These are phyloP conservation scores for Eciton burchellii DNA, from an alignment of 1,140 invertebrate species.

Conservation along the genomic window DNA sequence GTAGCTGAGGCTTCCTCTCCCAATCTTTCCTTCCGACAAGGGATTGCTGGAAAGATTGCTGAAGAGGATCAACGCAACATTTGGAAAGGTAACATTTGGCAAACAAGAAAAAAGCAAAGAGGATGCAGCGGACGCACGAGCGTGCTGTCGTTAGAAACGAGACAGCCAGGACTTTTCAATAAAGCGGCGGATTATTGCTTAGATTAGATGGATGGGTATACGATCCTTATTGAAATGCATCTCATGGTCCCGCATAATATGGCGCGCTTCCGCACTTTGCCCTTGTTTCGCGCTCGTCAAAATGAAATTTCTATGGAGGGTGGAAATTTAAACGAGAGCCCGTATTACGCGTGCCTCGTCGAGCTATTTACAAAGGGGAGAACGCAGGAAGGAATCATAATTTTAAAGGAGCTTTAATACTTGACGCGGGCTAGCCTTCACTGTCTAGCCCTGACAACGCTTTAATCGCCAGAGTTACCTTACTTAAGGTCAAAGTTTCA, in stretches of 20 bases:
- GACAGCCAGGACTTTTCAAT: slow-evolving; percentile 30
- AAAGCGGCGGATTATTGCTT: slow-evolving; percentile 9
- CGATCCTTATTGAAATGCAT: slow-evolving; percentile 53
- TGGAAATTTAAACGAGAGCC: slow-evolving; percentile 55
- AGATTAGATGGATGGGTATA: slow-evolving; percentile 42
- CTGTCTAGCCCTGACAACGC: slow-evolving; percentile 49
- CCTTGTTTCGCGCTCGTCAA: slow-evolving; percentile 58
- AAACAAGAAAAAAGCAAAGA: no score
- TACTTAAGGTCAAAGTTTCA: slow-evolving; percentile 41
- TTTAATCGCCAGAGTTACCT: slow-evolving; percentile 67
- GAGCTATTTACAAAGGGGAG: slow-evolving; percentile 58
- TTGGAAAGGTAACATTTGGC: no score
- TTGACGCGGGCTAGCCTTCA: slow-evolving; percentile 34
- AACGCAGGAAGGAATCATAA: slow-evolving; percentile 56
- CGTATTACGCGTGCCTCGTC: slow-evolving; percentile 53
- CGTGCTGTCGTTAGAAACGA: background rate
- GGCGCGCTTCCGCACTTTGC: slow-evolving; percentile 34
- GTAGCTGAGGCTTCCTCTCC: background rate
- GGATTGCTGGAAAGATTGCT: no score
- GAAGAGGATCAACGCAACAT: no score
- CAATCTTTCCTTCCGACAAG: background rate
- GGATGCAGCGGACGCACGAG: background rate
- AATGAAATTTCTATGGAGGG: slow-evolving; percentile 57
- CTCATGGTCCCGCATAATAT: slow-evolving; percentile 37
- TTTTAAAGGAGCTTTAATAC: slow-evolving; percentile 45